Base-by-base conservation (phyloP, 2,888 invertebrate genomes). In the Epirrhoe alternata region DNA sequence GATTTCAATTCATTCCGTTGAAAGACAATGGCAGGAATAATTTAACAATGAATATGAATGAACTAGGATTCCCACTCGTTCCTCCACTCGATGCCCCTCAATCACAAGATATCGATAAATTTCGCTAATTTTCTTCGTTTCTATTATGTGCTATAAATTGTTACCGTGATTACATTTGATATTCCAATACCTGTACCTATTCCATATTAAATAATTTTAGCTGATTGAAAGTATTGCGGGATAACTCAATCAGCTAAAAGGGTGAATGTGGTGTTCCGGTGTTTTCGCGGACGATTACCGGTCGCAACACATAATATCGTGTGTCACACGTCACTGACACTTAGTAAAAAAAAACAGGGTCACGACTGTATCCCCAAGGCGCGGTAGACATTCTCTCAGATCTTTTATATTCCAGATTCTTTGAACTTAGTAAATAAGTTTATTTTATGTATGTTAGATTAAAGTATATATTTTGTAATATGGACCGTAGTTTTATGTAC, bases 31-130 rank as follows among this genome's bases (percentile, higher is more conserved):
- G 82, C 85, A 83, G 83, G 86, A 86, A 89, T 90, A 88, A 90
- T 89, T 89, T 84, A 79, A 77, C 82, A 82, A 90, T 91, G 88
- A 90, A 90, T 90, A 90, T 89, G 90, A 90, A 90, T 89, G 87
- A 86, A 84, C 77, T 76, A 81, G 84, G 83, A 84, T 83, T 88
- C 83, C 81, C 86, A 87, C 85, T 88, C 86, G 81, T 86, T 84
- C 79, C 81, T 73, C 76, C 77, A 79, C 82, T 83, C 78, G 82
- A 88, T 86, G 81, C 82, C 78, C 64, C 69, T 74, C 66, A 68
- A 72, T 77, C 74, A 69, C 66, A 70, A 78, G 77, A 79, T 83
- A 83, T 80, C 78, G 77, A 83, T 85, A 83, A 82, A 83, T 83
- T 81, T 79, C 72, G 70, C 66, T 77, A 77, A 81, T 82, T 77